Conservation (phyloP, 2,113 vertebrate genomes). For the Mionectes macconnelli region DNA sequence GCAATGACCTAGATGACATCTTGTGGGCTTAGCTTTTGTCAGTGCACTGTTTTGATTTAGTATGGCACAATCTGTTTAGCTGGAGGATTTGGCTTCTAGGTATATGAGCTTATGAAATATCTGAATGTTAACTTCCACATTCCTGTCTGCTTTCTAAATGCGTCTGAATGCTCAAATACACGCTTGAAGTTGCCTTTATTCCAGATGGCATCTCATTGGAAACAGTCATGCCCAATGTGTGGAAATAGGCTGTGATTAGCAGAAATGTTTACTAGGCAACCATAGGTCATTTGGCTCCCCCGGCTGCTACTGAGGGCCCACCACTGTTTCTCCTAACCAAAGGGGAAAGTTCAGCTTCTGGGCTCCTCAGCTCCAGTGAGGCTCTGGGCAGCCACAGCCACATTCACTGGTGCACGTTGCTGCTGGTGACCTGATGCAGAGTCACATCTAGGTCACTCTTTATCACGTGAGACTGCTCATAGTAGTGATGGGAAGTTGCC, state of each 20-base stretch:
- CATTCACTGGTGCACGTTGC: rapidly evolving
- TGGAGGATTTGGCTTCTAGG: slow-evolving; percentile 37
- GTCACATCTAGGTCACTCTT: rapidly evolving
- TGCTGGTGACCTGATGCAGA: neutral
- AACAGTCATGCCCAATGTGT: slow-evolving; percentile 9
- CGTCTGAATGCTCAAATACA: neutral
- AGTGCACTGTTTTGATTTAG: neutral
- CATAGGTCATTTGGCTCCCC: neutral
- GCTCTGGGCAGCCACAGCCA: neutral
- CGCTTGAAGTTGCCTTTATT: slow-evolving; percentile 2
- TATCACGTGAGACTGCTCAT: rapidly evolving
- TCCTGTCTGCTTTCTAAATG: neutral
- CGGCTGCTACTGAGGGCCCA: neutral
- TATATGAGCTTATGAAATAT: neutral
- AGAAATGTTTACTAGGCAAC: neutral
- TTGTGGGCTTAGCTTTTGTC: slow-evolving; percentile 16
- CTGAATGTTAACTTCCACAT: neutral
- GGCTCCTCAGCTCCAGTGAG: neutral
- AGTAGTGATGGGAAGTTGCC: rapidly evolving
- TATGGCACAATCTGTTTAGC: slow-evolving; percentile 42
- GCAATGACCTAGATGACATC: neutral
- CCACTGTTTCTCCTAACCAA: neutral
- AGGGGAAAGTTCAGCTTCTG: neutral
- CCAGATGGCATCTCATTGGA: slow-evolving; percentile 36
- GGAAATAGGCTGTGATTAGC: neutral